Conservation (phyloP, 2,888 invertebrate genomes). For the Cataglyphis altisquamis region DNA sequence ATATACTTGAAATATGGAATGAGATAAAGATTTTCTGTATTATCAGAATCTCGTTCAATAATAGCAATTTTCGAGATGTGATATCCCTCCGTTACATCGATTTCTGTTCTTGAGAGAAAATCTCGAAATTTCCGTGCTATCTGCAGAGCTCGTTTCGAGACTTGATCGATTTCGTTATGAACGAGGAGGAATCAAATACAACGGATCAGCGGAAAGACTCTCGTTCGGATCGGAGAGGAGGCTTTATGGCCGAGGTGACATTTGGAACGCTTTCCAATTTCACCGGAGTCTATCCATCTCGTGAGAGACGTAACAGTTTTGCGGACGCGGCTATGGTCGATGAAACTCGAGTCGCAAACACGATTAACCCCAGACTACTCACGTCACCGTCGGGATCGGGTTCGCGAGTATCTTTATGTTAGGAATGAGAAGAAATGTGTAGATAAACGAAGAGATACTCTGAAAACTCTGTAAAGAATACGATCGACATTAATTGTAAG, state of each 20-base stretch:
- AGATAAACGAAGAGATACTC: background rate
- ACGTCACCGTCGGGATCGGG: too few relatives aligned
- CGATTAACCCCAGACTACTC: slow-evolving; percentile 11
- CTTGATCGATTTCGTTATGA: slow-evolving; percentile 26
- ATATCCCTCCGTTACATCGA: background rate
- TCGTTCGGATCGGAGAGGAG: slow-evolving; percentile 40
- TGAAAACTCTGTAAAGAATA: background rate
- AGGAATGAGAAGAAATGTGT: background rate
- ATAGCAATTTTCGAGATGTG: background rate
- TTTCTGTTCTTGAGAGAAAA: background rate
- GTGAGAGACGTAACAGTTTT: slow-evolving; percentile 42
- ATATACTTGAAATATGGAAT: background rate
- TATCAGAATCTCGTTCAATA: background rate
- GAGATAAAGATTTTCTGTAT: background rate
- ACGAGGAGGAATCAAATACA: background rate
- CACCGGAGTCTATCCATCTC: slow-evolving; percentile 41
- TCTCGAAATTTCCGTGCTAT: background rate
- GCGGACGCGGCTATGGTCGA: background rate
- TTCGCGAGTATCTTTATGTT: background rate
- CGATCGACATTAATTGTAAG: background rate
- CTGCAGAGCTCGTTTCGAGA: background rate
- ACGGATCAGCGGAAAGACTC: slow-evolving; percentile 31
- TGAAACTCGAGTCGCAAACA: slow-evolving; percentile 6
- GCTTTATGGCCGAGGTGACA: slow-evolving; percentile 71
- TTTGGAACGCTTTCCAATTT: slow-evolving; percentile 76